Conservation (phyloP, 64 coral and sea anemone genomes). For the Platygyra sinensis region DNA sequence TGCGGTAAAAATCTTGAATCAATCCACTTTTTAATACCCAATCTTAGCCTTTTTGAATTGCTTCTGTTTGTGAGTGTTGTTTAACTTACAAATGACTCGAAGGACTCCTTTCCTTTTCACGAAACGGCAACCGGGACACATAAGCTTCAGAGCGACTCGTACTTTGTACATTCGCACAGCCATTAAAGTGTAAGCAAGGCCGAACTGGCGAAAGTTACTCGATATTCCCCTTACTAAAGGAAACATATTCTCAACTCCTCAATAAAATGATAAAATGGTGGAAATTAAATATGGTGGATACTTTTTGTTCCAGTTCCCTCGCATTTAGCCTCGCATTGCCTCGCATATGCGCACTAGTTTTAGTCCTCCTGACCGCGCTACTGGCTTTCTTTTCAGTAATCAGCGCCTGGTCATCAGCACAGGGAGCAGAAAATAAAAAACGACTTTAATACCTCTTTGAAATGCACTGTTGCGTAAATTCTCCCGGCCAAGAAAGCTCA, state of each 20-base stretch:
- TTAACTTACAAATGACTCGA: conserved; percentile 91
- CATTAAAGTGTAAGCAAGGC: conserved; percentile 66
- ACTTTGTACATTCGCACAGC: conserved; percentile 88
- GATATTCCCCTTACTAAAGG: conserved; percentile 55
- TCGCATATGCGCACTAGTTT: background rate
- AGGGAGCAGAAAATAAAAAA: too few relatives aligned
- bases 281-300: background rate
- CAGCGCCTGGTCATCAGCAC: too few relatives aligned
- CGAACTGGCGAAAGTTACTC: conserved; percentile 45
- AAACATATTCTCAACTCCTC: conserved; percentile 7
- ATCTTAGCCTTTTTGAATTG: conserved; percentile 42
- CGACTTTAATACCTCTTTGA: too few relatives aligned
- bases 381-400: too few relatives aligned
- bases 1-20: background rate
- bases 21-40: background rate
- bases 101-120: conserved; percentile 94
- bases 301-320: background rate
- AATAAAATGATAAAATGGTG: conserved; percentile 87
- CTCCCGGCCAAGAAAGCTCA: too few relatives aligned
- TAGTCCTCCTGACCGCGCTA: background rate
- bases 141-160: conserved; percentile 82
- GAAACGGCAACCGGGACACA: conserved; percentile 89
- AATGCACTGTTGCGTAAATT: too few relatives aligned
- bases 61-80: conserved; percentile 97
- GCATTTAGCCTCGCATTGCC: background rate